Conservation (phyloP, 92 coral and sea anemone species). For the Zoanthus solanderi region DNA sequence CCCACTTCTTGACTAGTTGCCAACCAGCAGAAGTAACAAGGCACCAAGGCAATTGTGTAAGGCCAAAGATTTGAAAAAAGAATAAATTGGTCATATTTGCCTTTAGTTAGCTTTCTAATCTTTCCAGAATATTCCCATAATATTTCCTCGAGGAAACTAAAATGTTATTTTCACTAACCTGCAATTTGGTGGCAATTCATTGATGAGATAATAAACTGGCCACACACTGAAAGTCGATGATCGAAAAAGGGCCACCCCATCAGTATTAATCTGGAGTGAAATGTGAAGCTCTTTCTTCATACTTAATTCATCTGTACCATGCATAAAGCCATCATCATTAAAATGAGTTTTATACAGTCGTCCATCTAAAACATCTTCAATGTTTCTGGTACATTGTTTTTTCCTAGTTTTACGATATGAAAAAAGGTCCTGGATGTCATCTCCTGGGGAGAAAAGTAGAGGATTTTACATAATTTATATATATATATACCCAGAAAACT, state of each 20-base stretch:
- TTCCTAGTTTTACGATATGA: constrained; percentile 39
- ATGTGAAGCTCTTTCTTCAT: constrained; percentile 60
- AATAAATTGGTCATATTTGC: not conserved
- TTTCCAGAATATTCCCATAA: not conserved
- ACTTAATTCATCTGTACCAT: constrained; percentile 32
- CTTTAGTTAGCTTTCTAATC: not conserved
- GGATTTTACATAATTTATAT: no score
- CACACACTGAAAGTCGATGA: constrained; percentile 61
- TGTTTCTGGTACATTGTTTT: constrained; percentile 40
- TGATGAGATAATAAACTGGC: constrained; percentile 56
- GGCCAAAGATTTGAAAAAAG: not conserved
- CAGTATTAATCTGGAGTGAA: constrained; percentile 62
- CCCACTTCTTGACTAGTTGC: no score
- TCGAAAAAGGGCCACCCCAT: constrained; percentile 62
- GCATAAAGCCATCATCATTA: constrained; percentile 52
- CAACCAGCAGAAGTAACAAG: no score
- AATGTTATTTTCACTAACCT: constrained; percentile 1
- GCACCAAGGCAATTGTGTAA: no score
- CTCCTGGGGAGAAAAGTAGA: constrained; percentile 41
- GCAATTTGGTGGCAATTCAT: constrained; percentile 62
- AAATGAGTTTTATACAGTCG: constrained; percentile 55
- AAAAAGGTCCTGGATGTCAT: constrained; percentile 46
- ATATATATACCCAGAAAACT: not conserved
- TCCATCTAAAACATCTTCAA: constrained; percentile 69
- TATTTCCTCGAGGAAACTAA: not conserved